phyloP scores from a whole-genome alignment of 1,140 invertebrate species.

The Pentalonia nigronervosa region DNA sequence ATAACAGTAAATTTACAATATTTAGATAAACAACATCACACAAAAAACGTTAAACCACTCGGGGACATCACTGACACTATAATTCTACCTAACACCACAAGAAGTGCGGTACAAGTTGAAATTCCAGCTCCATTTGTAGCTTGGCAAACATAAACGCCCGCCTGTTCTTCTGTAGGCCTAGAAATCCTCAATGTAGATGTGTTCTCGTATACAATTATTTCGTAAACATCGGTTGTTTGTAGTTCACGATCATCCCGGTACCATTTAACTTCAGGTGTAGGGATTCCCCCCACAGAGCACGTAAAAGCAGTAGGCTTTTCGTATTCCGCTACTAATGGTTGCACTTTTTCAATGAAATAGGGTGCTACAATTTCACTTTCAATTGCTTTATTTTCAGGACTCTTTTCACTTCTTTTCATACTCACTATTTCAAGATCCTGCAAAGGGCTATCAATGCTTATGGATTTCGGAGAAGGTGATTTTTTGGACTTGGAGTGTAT shows the following conservation, averaged over 20 bases:
- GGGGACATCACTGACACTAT: constrained; percentile 30
- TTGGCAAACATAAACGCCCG: constrained; percentile 80
- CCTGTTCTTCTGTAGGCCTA: constrained; percentile 73
- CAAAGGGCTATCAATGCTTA: constrained; percentile 65
- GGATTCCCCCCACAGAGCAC: constrained; percentile 74
- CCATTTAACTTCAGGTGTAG: constrained; percentile 78
- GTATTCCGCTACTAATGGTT: constrained; percentile 72
- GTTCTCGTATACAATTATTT: constrained; percentile 69
- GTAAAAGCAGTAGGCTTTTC: constrained; percentile 71
- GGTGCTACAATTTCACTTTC: constrained; percentile 67
- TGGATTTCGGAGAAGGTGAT: constrained; percentile 23
- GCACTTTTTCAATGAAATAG: constrained; percentile 74
- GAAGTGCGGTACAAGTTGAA: constrained; percentile 78
- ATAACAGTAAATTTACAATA: constrained; percentile 32
- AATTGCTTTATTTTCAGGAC: constrained; percentile 56
- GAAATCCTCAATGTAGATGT: constrained; percentile 74
- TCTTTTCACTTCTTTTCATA: constrained; percentile 63
- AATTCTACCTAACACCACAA: constrained; percentile 73
- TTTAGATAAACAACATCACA: constrained; percentile 15
- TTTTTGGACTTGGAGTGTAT: constrained; percentile 58
- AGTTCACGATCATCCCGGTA: constrained; percentile 78
- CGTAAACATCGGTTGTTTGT: constrained; percentile 70
- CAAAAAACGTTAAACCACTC: constrained; percentile 48
- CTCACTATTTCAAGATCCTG: constrained; percentile 68
- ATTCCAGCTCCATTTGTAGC: constrained; percentile 80